Conservation (phyloP, 2,113 vertebrate genomes). For the Trochalopteron elliotii region DNA sequence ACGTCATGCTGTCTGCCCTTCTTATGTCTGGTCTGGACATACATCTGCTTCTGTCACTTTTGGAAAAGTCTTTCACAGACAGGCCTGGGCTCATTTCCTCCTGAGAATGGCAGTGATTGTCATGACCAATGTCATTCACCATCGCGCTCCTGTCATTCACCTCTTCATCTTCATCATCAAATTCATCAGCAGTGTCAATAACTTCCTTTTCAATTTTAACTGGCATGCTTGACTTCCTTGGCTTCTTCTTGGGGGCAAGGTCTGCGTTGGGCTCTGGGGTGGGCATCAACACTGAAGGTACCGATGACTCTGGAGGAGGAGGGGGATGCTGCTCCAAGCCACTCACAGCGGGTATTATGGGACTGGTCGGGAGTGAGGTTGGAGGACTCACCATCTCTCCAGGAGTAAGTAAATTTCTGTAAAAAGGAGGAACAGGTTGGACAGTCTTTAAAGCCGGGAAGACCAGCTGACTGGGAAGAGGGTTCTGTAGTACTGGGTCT, state of each 20-base stretch:
- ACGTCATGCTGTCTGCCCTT: conserved; percentile 94
- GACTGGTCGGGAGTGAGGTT: conserved; percentile 92
- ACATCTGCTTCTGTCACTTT: conserved; percentile 82
- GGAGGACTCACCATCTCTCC: conserved; percentile 95
- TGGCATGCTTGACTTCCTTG: conserved; percentile 98
- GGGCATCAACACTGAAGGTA: conserved; percentile 77
- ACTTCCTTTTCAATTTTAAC: conserved; percentile 99
- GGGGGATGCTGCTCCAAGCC: conserved; percentile 80
- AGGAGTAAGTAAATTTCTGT: conserved; percentile 92
- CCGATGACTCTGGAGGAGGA: conserved; percentile 80
- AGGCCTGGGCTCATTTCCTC: conserved; percentile 94
- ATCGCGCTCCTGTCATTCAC: conserved; percentile 79
- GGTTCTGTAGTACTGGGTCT: conserved; percentile 91
- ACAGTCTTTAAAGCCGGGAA: conserved; percentile 97
- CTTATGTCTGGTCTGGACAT: conserved; percentile 85
- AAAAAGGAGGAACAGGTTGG: conserved; percentile 98
- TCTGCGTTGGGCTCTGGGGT: conserved; percentile 80
- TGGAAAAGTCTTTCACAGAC: conserved; percentile 89
- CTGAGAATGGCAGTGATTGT: conserved; percentile 92
- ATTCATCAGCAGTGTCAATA: conserved; percentile 93
- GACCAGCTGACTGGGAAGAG: conserved; percentile 90
- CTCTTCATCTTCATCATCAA: conserved; percentile 94
- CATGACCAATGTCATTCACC: conserved; percentile 87
- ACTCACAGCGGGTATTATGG: conserved; percentile 88
- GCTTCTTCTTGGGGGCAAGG: conserved; percentile 96